Base-by-base conservation (phyloP, 2,797 vertebrate genomes). In the Myotis findleyi region DNA sequence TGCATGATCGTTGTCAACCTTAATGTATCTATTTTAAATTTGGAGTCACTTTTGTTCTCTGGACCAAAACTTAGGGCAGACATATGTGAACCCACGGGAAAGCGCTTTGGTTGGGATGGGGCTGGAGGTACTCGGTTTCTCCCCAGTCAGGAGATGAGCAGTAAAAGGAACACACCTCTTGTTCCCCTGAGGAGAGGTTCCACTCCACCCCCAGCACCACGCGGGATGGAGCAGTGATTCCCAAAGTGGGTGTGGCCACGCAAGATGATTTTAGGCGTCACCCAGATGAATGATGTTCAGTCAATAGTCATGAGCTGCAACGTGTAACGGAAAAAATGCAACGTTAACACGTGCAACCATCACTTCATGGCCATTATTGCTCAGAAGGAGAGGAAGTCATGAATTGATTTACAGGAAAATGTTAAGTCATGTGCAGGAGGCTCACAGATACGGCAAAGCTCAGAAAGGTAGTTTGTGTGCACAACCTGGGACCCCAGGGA, bases 1-100 rank as follows among this genome's bases (percentile, higher is more conserved):
- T 14, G 14, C 36, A 5, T 3, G 8, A 44, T 5, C 0, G 0
- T 76, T 49, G 33, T 76, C 80, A 49, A 9, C 64, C 36, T 69
- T 69, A 10, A 5, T 49, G 27, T 30, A 23, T 38, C 13, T 20
- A 0, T 41, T 53, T 53, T 55, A 36, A 30, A 38, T 80, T 47
- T 77, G 82, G 53, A 88, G 49, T 47, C 89, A 79, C 33, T 73
- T 96, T 72, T 53, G 38, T 83, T 79, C 79, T 49, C 41, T 90
- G 55, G 5, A 51, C 41, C 20, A 8, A 87, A 64, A 73, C 49
- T 9, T 36, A 47, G 49, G 68, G 20, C 17, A 62, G 87, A 82
- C 66, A 69, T 23, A 10, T 3, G 25, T 23, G 47, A 47, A 18
- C 44, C 53, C 44, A 7, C 2, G 55, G 84, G 79, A 59, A 41